Base-by-base conservation (phyloP, 2,888 invertebrate genomes). In the Agapetus fuscipes region DNA sequence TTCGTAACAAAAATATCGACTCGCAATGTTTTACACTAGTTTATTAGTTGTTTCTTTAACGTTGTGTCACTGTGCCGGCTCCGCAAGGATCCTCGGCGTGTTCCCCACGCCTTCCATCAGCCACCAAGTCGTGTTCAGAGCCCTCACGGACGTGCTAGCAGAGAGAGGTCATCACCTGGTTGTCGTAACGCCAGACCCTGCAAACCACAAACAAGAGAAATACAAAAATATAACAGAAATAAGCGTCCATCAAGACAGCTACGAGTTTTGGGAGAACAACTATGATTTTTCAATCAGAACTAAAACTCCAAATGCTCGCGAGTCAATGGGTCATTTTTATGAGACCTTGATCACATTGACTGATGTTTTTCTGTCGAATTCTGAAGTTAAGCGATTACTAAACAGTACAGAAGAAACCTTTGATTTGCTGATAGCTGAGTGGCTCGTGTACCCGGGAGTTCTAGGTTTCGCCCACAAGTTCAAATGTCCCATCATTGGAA, bases 381-480 rank as follows among this genome's bases (percentile, higher is more conserved):
- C 51, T 14, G 51, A 54, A 49, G 47, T 58, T 11, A 49, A 53
- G 42, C 17, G 45, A 11, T 34, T 56, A 2, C 38, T 56, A 3
- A 45, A 49, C 3, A 30, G 65, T 41, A 62, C 61, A 1, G 63
- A 62, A 17, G 55, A 67, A 15, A 60, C 61, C 39, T 78, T 76
- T 47, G 77, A 78, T 53, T 51, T 75, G 24, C 64, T 76, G 1
- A 56, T 78, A 26, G 62, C 69, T 3, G 77, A 78, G 54, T 63
- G 66, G n/a, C 59, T 73, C 5, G 58, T 66, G 3, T n/a, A n/a
- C n/a, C 71, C 73, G 0, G 37, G 68, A 0, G 51, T 70, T 25
- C 70, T 67, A 39, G 71, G 65, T 0, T 63, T 70, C 13, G 70
- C 71, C 13, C 64, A 73, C 28, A 68, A 68, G 48, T 76, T 75